Evolutionary conservation across 2,888 invertebrate genomes (phyloP), one percentile per base, ranked within the genome.

Genomic region (Oeneis ivallda): DNA sequence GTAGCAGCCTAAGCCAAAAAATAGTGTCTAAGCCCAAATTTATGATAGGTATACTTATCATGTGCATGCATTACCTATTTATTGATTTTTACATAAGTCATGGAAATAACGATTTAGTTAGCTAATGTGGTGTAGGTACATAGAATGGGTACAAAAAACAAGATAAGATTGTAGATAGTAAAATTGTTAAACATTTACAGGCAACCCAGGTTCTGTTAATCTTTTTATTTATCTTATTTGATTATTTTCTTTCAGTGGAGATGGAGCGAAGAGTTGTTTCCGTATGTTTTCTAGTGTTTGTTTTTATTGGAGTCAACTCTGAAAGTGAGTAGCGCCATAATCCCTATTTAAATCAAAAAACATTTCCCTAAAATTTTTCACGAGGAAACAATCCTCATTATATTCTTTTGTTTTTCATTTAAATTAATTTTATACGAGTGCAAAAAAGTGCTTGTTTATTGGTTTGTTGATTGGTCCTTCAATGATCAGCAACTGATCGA

Each of bases 211-310:
- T 15, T 47, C 41, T 9, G n/a, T 5, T 47, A 11, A 10, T 19
- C 5, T 49, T 1, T 10, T 49, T 49, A 49, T 11, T 19, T 49
- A 49, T 50, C 17, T 17, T 15, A 6, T 47, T 15, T 17, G 45
- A 10, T 19, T 0, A 32, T 65, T 64, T 47, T 54, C 58, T 62
- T 70, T 66, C 68, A 72, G 72, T 41, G 45, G 60, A 65, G 54
- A 72, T 70, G 70, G 65, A 50, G 37, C 67, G 43, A 15, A 45
- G 53, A 19, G n/a, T 65, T 50, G 45, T 66, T 49, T 61, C 49
- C 45, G 61, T 56, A 41, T 3, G 64, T 10, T 11, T 64, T 26
- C 19, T 70, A 5, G 9, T n/a, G 1, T 15, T 60, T 11, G 49
- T 61, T 45, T n/a, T 62, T 13, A 50, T 53, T 9, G 61, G 41